A percentile compares a stretch with the other conserved stretches of the same genome.
Conservation (phyloP, 2,113 vertebrate genomes). For the Pteruthius melanotis region DNA sequence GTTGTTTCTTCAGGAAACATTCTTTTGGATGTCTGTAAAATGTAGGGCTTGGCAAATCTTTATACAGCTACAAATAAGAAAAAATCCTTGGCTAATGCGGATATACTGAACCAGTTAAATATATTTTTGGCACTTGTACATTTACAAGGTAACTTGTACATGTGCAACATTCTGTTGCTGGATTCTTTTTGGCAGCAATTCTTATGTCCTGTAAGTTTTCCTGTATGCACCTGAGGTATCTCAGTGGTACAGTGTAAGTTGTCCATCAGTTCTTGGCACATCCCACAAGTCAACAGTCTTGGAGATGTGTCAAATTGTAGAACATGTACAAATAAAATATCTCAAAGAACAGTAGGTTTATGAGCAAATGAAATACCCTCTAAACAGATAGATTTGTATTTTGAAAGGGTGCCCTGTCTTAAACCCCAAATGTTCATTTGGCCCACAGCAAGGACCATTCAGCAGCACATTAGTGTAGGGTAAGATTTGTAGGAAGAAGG, state of each 20-base stretch:
- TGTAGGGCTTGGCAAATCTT: not conserved
- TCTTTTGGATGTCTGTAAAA: not conserved
- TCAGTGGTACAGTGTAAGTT: not conserved
- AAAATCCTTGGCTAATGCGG: not conserved
- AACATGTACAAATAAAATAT: not conserved
- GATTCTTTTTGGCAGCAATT: not conserved
- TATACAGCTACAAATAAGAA: not conserved
- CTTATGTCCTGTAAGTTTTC: not conserved
- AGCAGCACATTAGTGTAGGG: not conserved
- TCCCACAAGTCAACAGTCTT: not conserved
- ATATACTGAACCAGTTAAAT: not conserved
- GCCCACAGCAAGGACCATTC: not conserved
- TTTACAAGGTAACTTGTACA: not conserved
- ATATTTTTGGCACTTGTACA: not conserved
- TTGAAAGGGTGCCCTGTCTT: not conserved
- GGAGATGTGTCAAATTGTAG: not conserved
- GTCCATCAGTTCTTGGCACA: not conserved
- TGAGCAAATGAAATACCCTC: not conserved
- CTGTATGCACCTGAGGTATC: not conserved
- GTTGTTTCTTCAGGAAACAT: not conserved
- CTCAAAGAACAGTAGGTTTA: not conserved
- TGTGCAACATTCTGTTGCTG: not conserved
- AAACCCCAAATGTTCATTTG: not conserved
- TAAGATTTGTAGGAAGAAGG: not conserved
- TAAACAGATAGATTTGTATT: not conserved